Base-by-base conservation (phyloP, 23 tunicate genomes). In the Trididemnum nubilum region DNA sequence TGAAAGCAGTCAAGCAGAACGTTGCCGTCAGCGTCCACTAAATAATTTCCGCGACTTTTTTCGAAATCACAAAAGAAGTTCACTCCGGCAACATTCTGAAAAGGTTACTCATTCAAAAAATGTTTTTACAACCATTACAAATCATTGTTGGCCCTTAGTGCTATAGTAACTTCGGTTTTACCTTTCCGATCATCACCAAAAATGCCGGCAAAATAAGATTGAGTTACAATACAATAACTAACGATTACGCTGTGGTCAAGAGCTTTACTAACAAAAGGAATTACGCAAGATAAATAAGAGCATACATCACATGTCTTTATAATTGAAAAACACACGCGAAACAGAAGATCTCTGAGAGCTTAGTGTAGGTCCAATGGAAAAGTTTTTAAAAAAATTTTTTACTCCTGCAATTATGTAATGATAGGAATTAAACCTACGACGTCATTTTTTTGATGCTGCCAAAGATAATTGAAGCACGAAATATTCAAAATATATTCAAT, bases 1-100 rank as follows among this genome's bases (percentile, higher is more conserved):
- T 90, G 96, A 77, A 79, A 90, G 80, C 84, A 81, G 70, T 90
- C 96, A 23, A 90, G 84, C 33, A 90, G 65, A 35, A 90, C 84
- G 64, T 90, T 90, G 24, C 86, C 96, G 64, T 90, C 96, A 0
- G 96, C 96, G 73, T 90, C 96, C 24, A 90, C 96, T 29, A 90
- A 57, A 51, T 90, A 90, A 54, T 90, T 90, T 34, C 90, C 90
- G 3, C 60, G 63, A 54, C 90, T 85, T 75, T 81, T 90, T 65
- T 90, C 91, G 65, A 86, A 90, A 69, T 90, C 83, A 44, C 96
- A 90, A 65, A 76, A 90, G 0, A 90, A 44, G 22, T 34, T 30
- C 44, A 83, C 57, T 5, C 44, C 86, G 33, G 70, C 79, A 12
- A 49, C 59, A 36, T 77, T 77, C 81, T 77, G 38, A 5, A 24